Conservation (phyloP, 2,113 vertebrate genomes). For the Pelecanus crispus region DNA sequence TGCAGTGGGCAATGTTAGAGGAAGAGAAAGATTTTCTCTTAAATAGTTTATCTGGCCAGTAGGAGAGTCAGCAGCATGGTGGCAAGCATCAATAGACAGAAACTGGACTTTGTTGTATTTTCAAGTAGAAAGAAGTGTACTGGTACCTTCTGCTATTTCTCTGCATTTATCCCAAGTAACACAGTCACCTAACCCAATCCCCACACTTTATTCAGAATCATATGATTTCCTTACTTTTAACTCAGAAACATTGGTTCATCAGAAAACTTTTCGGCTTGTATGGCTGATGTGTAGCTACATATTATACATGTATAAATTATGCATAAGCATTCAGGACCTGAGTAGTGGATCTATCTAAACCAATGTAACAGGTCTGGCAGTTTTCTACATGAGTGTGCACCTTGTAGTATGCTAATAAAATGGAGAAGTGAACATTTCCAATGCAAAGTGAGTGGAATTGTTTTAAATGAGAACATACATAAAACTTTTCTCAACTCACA, state of each 20-base stretch:
- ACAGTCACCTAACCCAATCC: background rate
- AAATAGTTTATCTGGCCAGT: background rate
- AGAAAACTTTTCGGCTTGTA: background rate
- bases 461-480: background rate
- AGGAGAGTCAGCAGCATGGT: background rate
- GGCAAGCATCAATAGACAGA: background rate
- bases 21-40: background rate
- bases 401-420: background rate
- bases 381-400: background rate
- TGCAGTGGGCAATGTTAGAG: background rate
- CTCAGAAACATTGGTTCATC: background rate
- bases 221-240: background rate
- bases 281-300: background rate
- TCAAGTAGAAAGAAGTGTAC: background rate
- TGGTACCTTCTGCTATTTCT: background rate
- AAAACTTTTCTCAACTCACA: background rate
- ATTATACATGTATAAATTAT: background rate
- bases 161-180: background rate
- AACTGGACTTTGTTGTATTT: background rate
- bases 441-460: background rate
- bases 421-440: background rate
- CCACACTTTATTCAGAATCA: background rate
- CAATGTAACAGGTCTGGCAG: rapidly evolving
- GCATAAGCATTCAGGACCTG: background rate
- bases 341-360: background rate